Base-by-base conservation (phyloP, 2,113 vertebrate genomes). In the Urocolius indicus region DNA sequence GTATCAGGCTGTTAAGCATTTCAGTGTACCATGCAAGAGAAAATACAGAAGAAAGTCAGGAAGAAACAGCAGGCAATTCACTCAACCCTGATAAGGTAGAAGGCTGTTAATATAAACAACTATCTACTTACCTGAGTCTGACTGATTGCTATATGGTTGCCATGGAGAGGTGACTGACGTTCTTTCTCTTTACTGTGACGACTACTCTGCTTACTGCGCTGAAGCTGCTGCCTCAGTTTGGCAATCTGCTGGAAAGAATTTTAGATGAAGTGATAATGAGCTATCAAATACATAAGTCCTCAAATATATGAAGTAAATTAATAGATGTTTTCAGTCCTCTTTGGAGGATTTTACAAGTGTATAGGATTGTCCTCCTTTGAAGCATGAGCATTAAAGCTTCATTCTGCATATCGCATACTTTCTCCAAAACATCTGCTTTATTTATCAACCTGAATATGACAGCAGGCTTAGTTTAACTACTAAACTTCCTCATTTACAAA, bases 181-280 rank as follows among this genome's bases (percentile, higher is more conserved):
- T 99, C 99, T 54, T 98, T 98, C 91, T 99, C 99, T 97, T 99
- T 99, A 95, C 84, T 97, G 96, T 98, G 99, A 52, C 99, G 98
- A 92, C 98, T 98, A 49, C 98, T 98, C 96, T 99, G 98, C 87
- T 99, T 99, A 93, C 98, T 99, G 85, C 98, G 98, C 91, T 99
- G 99, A 26, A 99, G 98, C 92, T 99, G 99, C 97, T 99, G 99
- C 61, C 99, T 98, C 94, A 99, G 98, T 96, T 99, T 99, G 95
- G 99, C 98, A 89, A 99, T 99, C 99, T 99, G 98, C 98, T 98
- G 96, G 92, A 96, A 79, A 93, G 66, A 61, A 84, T 72, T 78
- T 58, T 65, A 91, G 67, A 81, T 54, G 51, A 73, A 91, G 74
- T 30, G 29, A 81, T 55, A 46, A 84, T 38, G 63, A 96, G 52